These are phyloP conservation scores for Ganaspis brasiliensis DNA, from an alignment of 2,888 invertebrate genomes.

Conservation along the genomic window DNA sequence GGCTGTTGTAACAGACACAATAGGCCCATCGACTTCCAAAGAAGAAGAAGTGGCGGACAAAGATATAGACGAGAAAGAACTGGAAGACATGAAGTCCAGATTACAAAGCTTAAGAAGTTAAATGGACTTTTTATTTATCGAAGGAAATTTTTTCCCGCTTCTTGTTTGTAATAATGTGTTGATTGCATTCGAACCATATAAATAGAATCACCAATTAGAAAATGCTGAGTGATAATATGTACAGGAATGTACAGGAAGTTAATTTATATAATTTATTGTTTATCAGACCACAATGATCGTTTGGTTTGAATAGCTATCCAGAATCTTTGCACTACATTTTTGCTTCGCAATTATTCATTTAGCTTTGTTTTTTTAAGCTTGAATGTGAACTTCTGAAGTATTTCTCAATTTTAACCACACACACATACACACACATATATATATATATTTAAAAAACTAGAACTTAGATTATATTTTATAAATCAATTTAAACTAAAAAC, in stretches of 20 bases:
- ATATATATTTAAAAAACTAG: not conserved
- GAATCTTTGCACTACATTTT: not conserved
- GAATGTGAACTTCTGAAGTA: not conserved
- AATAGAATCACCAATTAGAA: not conserved
- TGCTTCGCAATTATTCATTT: not conserved
- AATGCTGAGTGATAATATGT: not conserved
- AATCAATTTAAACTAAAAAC: not conserved
- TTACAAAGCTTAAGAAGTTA: slow-evolving; percentile 94
- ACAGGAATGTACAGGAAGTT: not conserved
- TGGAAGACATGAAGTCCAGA: slow-evolving; percentile 96
- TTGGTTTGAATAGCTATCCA: not conserved
- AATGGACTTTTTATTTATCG: slow-evolving; percentile 59
- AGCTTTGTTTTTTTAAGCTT: not conserved
- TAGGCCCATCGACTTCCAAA: slow-evolving; percentile 83
- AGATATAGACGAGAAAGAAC: slow-evolving; percentile 88
- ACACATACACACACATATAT: not conserved
- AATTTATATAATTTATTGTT: slow-evolving; percentile 15
- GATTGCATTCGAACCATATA: not conserved
- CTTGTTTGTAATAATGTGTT: slow-evolving; percentile 13
- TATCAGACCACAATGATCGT: not conserved
- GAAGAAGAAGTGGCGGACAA: slow-evolving; percentile 85
- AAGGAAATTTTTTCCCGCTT: not conserved
- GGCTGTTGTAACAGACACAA: slow-evolving; percentile 86
- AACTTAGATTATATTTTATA: not conserved
- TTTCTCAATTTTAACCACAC: not conserved